Evolutionary conservation across 2,888 invertebrate genomes (phyloP).

Genomic region (Drosophila nr. medialis): DNA sequence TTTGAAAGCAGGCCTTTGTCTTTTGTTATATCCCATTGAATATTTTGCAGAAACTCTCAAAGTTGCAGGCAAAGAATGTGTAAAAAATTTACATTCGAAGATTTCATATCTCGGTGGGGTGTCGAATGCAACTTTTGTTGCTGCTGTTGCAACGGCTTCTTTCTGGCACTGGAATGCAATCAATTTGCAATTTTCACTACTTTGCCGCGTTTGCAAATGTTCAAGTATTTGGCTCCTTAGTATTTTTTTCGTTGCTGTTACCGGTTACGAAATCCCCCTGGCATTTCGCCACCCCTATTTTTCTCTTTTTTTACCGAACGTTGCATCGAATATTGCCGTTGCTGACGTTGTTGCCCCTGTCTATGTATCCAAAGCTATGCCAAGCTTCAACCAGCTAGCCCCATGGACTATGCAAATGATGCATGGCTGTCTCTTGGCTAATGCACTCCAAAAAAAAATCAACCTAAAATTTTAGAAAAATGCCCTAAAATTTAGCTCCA

Average conservation of each 20-base stretch:
- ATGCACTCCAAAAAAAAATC: background rate
- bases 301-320: slow-evolving; percentile 45
- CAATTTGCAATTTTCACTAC: slow-evolving; percentile 83
- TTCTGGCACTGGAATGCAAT: slow-evolving; percentile 81
- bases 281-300: slow-evolving; percentile 51
- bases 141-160: slow-evolving; percentile 30
- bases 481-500: background rate
- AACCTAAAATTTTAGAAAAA: background rate
- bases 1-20: slow-evolving; percentile 26
- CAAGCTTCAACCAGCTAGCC: slow-evolving; percentile 28
- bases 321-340: slow-evolving; percentile 57
- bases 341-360: slow-evolving; percentile 38
- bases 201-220: slow-evolving; percentile 79
- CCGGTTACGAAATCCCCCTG: slow-evolving; percentile 38
- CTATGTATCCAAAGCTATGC: slow-evolving; percentile 20
- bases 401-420: slow-evolving; percentile 63
- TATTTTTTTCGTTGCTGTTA: slow-evolving; percentile 57
- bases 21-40: slow-evolving; percentile 41
- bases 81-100: slow-evolving; percentile 72
- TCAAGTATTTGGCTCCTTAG: slow-evolving; percentile 78
- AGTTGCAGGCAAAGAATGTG: slow-evolving; percentile 64
- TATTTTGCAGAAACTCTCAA: slow-evolving; percentile 51
- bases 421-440: slow-evolving; percentile 48
- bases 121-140: slow-evolving; percentile 22
- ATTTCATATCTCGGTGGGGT: slow-evolving; percentile 64